A percentile compares a stretch with the other conserved stretches of the same genome.
Conservation (phyloP, 1,140 invertebrate species). For the Orius insidiosus region DNA sequence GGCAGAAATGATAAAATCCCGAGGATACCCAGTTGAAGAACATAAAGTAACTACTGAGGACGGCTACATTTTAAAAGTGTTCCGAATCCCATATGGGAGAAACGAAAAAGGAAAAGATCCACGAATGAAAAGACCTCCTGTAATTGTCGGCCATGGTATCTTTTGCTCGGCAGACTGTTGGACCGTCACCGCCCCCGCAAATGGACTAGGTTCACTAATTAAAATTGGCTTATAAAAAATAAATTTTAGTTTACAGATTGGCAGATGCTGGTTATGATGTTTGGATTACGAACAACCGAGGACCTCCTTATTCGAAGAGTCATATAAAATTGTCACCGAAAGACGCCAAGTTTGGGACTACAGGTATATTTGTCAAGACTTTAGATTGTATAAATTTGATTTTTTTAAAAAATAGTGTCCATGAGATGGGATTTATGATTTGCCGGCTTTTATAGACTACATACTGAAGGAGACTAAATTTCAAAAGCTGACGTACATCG, state of each 20-base stretch:
- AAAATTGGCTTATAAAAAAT: neutral
- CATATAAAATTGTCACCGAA: constrained; percentile 24
- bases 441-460: constrained; percentile 39
- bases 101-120: constrained; percentile 6
- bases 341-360: constrained; percentile 30
- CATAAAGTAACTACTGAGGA: constrained; percentile 34
- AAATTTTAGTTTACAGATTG: constrained; percentile 30
- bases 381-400: neutral
- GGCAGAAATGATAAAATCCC: constrained; percentile 21
- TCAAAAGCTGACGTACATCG: constrained; percentile 34
- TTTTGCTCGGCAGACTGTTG: constrained; percentile 57
- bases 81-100: constrained; percentile 28
- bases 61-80: constrained; percentile 37
- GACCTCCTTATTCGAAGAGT: constrained; percentile 39
- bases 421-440: constrained; percentile 40
- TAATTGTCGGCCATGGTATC: constrained; percentile 60
- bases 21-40: constrained; percentile 38
- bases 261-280: constrained; percentile 46
- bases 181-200: constrained; percentile 44
- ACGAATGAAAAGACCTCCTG: constrained; percentile 25
- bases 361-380: constrained; percentile 25
- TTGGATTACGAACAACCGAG: constrained; percentile 47
- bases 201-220: constrained; percentile 29
- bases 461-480: constrained; percentile 30
- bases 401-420: constrained; percentile 25